Percentiles rank a stretch among this genome's conserved stretches.
Conservation (phyloP, 2,888 invertebrate species). For the Linnaemya vulpina region DNA sequence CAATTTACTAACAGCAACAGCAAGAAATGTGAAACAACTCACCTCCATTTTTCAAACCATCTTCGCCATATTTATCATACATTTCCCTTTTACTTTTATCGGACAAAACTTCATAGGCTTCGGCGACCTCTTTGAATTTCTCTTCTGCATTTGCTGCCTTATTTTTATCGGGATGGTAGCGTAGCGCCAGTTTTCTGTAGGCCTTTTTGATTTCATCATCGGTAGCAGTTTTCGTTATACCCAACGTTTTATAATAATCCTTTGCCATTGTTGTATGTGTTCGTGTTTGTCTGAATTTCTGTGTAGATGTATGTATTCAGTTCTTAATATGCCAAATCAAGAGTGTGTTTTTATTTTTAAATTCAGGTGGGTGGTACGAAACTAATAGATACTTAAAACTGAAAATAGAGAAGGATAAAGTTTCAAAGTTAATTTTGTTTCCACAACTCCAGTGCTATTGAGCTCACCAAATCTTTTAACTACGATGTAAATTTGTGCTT, state of each 20-base stretch:
- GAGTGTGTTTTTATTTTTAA: neutral
- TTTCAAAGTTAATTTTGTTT: neutral
- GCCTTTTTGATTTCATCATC: constrained; percentile 99
- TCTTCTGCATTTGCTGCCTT: constrained; percentile 97
- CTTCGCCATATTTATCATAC: constrained; percentile 97
- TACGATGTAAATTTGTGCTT: constrained; percentile 20
- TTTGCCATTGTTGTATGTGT: constrained; percentile 90
- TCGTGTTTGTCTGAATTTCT: neutral
- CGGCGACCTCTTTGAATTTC: constrained; percentile 97
- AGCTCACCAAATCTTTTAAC: constrained; percentile 56
- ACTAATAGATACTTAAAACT: constrained; percentile 64
- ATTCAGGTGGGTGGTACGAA: constrained; percentile 32
- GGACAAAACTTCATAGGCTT: constrained; percentile 98
- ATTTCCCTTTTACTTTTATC: constrained; percentile 97
- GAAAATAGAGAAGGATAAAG: neutral
- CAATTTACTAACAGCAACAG: too few species aligned
- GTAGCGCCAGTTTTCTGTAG: constrained; percentile 97
- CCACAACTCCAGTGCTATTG: neutral
- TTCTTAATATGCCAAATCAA: neutral
- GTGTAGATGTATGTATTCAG: neutral
- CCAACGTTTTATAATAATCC: constrained; percentile 98
- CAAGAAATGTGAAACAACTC: too few species aligned
- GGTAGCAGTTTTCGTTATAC: constrained; percentile 91
- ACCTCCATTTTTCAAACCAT: constrained; percentile 92
- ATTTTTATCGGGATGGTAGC: constrained; percentile 99